Percentiles rank a stretch among this genome's conserved stretches.
Conservation (phyloP, 1,140 invertebrate genomes). For the Diorhabda sublineata region DNA sequence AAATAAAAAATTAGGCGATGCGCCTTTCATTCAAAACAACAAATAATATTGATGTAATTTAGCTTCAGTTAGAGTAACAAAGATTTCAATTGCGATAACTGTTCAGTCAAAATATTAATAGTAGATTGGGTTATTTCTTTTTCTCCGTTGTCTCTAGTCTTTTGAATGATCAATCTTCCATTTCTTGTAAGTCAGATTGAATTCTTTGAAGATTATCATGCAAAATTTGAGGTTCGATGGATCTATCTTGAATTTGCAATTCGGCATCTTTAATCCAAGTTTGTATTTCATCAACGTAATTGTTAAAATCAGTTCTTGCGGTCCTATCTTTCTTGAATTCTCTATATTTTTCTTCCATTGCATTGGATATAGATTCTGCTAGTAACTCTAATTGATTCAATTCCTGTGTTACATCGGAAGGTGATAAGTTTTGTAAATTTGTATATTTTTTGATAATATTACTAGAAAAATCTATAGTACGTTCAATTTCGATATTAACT, state of each 20-base stretch:
- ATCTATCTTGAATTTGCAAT: slow-evolving; percentile 74
- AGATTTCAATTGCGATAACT: slow-evolving; percentile 69
- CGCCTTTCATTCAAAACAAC: too few species aligned
- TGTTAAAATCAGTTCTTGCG: slow-evolving; percentile 70
- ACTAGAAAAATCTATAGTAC: slow-evolving; percentile 59
- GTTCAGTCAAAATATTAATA: slow-evolving; percentile 70
- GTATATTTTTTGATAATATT: slow-evolving; percentile 65
- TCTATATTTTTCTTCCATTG: slow-evolving; percentile 81
- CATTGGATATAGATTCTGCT: slow-evolving; percentile 69
- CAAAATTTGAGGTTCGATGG: slow-evolving; percentile 68
- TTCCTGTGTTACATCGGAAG: slow-evolving; percentile 71
- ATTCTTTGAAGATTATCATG: slow-evolving; percentile 73
- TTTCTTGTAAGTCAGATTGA: slow-evolving; percentile 74
- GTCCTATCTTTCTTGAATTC: slow-evolving; percentile 82
- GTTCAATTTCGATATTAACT: slow-evolving; percentile 54
- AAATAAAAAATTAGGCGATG: too few species aligned
- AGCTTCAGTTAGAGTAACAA: slow-evolving; percentile 76
- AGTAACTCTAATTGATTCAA: slow-evolving; percentile 74
- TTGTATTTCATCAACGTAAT: slow-evolving; percentile 75
- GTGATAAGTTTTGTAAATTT: slow-evolving; percentile 60
- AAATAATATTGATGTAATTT: slow-evolving; percentile 75
- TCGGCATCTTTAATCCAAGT: slow-evolving; percentile 79
- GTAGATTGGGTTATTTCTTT: slow-evolving; percentile 71
- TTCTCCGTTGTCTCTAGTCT: slow-evolving; percentile 72
- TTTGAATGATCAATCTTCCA: slow-evolving; percentile 72